Evolutionary conservation across 2,797 vertebrate species (phyloP).

Genomic region (Cetoscarus ocellatus): DNA sequence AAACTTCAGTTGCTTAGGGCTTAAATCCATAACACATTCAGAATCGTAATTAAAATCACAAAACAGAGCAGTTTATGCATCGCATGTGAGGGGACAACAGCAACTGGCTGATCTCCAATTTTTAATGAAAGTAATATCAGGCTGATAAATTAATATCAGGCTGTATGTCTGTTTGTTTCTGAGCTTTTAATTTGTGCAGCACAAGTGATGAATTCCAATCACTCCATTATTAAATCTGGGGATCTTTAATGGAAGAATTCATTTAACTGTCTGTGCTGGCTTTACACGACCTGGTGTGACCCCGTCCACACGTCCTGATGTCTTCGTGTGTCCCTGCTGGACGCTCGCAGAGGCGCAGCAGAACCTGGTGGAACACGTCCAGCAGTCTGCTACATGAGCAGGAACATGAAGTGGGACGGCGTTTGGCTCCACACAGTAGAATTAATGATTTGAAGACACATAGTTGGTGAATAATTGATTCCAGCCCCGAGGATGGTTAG

Average conservation of each 20-base stretch:
- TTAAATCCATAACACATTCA: background rate
- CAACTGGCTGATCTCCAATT: slow-evolving; percentile 37
- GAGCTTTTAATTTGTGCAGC: slow-evolving; percentile 52
- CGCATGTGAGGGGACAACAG: slow-evolving; percentile 13
- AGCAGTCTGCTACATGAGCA: slow-evolving; percentile 84
- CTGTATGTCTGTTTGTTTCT: slow-evolving; percentile 37
- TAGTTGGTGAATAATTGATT: slow-evolving; percentile 99
- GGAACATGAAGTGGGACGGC: slow-evolving; percentile 90
- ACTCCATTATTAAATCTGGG: slow-evolving; percentile 30
- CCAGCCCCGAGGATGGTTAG: slow-evolving; percentile 97
- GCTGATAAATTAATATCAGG: slow-evolving; percentile 51
- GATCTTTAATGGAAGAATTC: background rate
- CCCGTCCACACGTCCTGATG: slow-evolving; percentile 9
- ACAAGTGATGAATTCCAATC: slow-evolving; percentile 33
- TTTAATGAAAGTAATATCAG: slow-evolving; percentile 47
- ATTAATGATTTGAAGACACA: slow-evolving; percentile 99
- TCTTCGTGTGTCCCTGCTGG: slow-evolving; percentile 41
- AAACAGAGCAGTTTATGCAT: slow-evolving; percentile 22
- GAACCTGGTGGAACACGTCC: slow-evolving; percentile 70
- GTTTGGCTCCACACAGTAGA: slow-evolving; percentile 94
- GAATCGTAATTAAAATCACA: slow-evolving; percentile 36
- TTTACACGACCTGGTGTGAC: slow-evolving; percentile 20
- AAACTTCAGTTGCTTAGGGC: no score
- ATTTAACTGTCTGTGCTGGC: slow-evolving; percentile 8
- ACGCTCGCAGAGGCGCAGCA: slow-evolving; percentile 47